Evolutionary conservation across 2,113 vertebrate genomes (phyloP).

Genomic region (Aspidoscelis tigris): DNA sequence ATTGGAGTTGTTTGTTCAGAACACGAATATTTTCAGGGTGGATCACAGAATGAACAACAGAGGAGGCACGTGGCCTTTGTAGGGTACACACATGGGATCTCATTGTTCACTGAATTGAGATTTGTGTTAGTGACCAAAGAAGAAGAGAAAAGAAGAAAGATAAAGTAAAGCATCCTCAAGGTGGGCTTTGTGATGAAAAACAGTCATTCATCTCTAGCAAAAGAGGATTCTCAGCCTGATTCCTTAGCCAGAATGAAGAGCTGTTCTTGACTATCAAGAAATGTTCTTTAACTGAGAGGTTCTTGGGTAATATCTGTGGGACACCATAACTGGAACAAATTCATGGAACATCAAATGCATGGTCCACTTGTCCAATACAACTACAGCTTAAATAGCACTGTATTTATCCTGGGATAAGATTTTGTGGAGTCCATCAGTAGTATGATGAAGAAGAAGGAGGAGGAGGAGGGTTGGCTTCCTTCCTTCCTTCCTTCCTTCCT

Average conservation of each 20-base stretch:
- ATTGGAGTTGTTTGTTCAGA: slow-evolving; percentile 27
- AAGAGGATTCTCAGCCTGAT: no score
- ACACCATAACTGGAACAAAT: neutral
- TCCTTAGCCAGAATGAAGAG: neutral
- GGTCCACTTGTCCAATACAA: neutral
- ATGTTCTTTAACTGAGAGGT: neutral
- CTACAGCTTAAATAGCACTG: neutral
- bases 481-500: no score
- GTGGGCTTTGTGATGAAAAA: neutral
- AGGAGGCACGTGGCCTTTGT: neutral
- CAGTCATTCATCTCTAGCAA: neutral
- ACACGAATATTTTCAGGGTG: neutral
- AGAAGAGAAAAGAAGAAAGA: neutral
- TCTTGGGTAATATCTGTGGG: neutral
- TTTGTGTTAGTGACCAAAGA: neutral
- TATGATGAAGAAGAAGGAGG: no score
- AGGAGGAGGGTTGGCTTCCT: no score
- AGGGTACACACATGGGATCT: neutral
- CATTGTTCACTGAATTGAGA: slow-evolving; percentile 1
- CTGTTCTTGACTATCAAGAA: neutral
- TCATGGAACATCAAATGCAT: neutral
- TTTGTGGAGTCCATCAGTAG: neutral
- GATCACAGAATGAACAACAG: neutral
- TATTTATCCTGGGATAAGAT: neutral
- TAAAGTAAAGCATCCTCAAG: neutral